Evolutionary conservation across 2,888 invertebrate species (phyloP), one percentile per base, ranked within the genome.

Genomic region (Loripinus fragilis): DNA sequence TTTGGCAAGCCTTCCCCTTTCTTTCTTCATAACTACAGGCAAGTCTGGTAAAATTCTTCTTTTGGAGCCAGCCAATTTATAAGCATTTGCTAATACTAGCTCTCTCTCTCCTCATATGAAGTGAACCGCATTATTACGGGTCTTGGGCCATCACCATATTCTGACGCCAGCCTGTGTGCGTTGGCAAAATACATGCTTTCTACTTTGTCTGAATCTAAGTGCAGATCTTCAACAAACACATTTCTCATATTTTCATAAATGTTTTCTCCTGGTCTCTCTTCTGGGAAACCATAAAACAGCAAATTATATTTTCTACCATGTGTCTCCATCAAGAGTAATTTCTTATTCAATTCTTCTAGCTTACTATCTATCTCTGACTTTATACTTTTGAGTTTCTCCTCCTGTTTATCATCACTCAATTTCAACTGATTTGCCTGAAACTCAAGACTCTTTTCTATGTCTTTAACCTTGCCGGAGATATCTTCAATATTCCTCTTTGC

Each of bases 231-330:
- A 1, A 60, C 60, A 60, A 60, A 60, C 20, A 60, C 15, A 33
- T 33, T 20, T 33, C 60, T 60, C 60, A 60, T 60, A 1, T 60
- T 60, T 20, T 60, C 60, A 60, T 12, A 60, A 5, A 60, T 3
- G 17, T 23, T 60, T 60, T 60, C 33, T n/a, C 33, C 60, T 15
- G 5, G 2, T 17, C 15, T 17, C n/a, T 55, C 55, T 55, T 55
- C 55, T 8, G 23, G 8, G 25, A 55, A 28, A 3, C 25, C 55
- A 55, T 55, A 55, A 23, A 55, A 30, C 33, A 60, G 20, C 17
- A 60, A 20, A 60, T 60, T 33, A 33, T 60, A 60, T 33, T 60
- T 60, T 60, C 60, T 60, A 10, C 33, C 60, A 60, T 60, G 60
- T 33, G 30, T 60, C 33, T 60, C 60, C 30, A 60, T 30, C 15